Evolutionary conservation across 2,113 vertebrate genomes (phyloP).

Genomic region (Phalacrocorax pelagicus): DNA sequence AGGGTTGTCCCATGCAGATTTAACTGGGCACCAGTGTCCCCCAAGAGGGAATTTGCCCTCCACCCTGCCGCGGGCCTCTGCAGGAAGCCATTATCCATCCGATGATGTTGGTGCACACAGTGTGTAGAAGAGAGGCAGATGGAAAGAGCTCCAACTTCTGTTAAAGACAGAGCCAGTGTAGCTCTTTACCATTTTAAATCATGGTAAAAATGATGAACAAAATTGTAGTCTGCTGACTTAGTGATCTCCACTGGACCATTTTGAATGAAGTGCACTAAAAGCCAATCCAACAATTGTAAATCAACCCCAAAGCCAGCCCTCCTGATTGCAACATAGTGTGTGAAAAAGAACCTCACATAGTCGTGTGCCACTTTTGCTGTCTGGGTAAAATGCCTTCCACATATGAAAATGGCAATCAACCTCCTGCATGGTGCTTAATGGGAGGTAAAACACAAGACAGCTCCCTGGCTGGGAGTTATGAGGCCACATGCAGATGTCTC

Average conservation of each 20-base stretch:
- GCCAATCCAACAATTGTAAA: conserved; percentile 23
- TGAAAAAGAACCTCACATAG: conserved; percentile 23
- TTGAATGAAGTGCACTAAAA: conserved; percentile 33
- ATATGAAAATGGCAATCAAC: conserved; percentile 60
- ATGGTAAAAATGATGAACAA: not conserved
- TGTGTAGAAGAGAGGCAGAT: not conserved
- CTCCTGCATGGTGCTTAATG: conserved; percentile 62
- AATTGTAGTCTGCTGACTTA: conserved; percentile 30
- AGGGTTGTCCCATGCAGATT: not conserved
- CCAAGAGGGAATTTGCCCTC: not conserved
- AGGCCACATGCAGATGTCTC: conserved; percentile 55
- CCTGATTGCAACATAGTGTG: conserved; percentile 29
- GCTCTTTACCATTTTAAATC: conserved; percentile 34
- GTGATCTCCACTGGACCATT: not conserved
- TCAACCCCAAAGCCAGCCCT: conserved; percentile 15
- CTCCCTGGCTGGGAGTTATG: conserved; percentile 50
- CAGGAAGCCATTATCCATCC: not conserved
- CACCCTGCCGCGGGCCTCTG: not conserved
- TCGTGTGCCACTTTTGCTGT: not conserved
- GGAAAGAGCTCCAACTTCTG: not conserved
- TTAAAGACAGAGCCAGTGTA: not conserved
- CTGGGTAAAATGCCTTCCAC: conserved; percentile 25
- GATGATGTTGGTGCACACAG: not conserved
- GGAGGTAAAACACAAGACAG: conserved; percentile 59
- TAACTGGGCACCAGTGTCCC: not conserved